Evolutionary conservation across 2,113 vertebrate genomes (phyloP), one percentile per base, ranked within the genome.

Genomic region (Petaurus breviceps): DNA sequence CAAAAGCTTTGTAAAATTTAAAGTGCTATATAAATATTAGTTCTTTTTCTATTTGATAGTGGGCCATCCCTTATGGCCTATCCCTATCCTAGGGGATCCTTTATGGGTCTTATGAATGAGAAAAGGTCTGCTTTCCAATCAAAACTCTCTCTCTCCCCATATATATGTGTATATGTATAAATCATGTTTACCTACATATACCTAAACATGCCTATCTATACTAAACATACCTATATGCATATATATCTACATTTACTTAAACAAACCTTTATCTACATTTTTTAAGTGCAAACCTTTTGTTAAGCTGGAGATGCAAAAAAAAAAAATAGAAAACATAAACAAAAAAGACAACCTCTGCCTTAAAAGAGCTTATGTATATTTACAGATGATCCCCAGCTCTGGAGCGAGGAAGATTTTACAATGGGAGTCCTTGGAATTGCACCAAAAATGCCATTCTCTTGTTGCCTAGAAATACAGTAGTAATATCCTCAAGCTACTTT

Each of bases 381-480:
- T 89, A 54, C 51, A 1, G 9, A 55, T 89, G 50, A 43, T 28
- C 90, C 93, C 51, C 89, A 68, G 22, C 0, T 10, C 55, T 53
- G 28, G 49, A 12, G 19, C 6, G 19, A 84, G 92, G 47, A 12
- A 9, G 57, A 77, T 94, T 95, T 91, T n/a, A 84, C 37, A 94
- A 22, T 28, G 8, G 31, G 31, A 93, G 90, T 37, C 97, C 94
- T 90, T 97, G 96, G 96, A 98, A 97, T 3, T 2, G 77, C 16
- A 90, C 12, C 16, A 51, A 50, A 92, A 84, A 52, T 0, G 11
- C 24, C 23, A 8, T 2, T 91, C 61, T 16, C 0, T 53, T 0
- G 3, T 23, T 93, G 94, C 51, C 90, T 91, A 84, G 90, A 93
- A 68, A 12, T 57, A 53, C 89, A 92, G 55, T 54, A 68, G 68